Conservation (phyloP, 1,140 invertebrate species). For the Pemphigus obesinymphae region DNA sequence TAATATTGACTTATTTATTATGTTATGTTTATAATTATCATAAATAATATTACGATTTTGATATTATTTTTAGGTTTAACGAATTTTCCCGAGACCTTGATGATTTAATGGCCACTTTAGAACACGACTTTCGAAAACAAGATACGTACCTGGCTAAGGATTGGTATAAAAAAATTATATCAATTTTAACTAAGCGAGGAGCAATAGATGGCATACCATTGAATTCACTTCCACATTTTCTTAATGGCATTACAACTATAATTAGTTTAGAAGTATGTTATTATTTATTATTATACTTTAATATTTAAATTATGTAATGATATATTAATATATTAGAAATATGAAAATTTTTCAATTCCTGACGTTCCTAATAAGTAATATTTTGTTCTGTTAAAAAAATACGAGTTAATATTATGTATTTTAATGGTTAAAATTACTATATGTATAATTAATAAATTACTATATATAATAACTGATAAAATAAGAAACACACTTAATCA, state of each 20-base stretch:
- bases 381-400: too few species aligned
- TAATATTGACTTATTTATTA: neutral
- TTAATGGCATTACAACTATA: conserved; percentile 7
- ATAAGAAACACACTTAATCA: too few species aligned
- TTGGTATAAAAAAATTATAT: conserved; percentile 20
- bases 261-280: conserved; percentile 11
- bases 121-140: conserved; percentile 48
- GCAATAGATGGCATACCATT: neutral
- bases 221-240: neutral
- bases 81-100: conserved; percentile 32
- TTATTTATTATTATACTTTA: neutral
- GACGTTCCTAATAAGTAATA: too few species aligned
- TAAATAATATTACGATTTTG: neutral
- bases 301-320: too few species aligned
- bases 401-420: too few species aligned
- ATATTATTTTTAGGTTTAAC: neutral
- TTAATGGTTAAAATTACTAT: too few species aligned
- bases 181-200: neutral
- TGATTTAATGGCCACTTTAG: conserved; percentile 7
- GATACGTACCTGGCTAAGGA: conserved; percentile 5
- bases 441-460: too few species aligned
- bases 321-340: too few species aligned
- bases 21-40: neutral
- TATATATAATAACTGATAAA: too few species aligned
- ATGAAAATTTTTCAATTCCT: too few species aligned